A percentile compares a stretch with the other conserved stretches of the same genome.
Conservation (phyloP, 2,888 invertebrate species). For the Eueremaeus valkanovi region DNA sequence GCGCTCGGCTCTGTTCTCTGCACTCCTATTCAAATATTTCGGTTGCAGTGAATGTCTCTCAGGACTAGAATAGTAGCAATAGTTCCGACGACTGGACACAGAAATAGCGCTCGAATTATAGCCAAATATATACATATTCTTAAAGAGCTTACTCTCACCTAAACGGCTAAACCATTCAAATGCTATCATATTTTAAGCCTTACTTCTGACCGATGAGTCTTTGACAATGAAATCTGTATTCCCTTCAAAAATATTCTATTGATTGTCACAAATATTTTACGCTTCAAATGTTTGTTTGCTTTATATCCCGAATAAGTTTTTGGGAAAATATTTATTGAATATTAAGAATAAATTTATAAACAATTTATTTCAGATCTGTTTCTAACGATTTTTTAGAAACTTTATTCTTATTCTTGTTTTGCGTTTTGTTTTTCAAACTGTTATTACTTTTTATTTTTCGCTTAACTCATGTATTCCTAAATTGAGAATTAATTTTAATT, state of each 20-base stretch:
- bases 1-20: background rate
- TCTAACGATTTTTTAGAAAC: too few species aligned
- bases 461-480: background rate
- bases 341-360: background rate
- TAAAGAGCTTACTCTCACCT: constrained; percentile 19
- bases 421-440: too few species aligned
- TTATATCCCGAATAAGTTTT: background rate
- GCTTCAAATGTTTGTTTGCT: constrained; percentile 4
- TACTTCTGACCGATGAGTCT: constrained; percentile 8
- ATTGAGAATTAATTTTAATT: background rate
- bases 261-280: background rate
- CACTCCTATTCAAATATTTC: constrained; percentile 23
- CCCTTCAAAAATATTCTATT: constrained; percentile 2
- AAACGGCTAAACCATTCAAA: too few species aligned
- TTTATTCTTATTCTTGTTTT: too few species aligned
- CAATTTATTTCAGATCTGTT: background rate
- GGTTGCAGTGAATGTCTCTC: background rate
- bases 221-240: background rate
- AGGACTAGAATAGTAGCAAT: background rate
- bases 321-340: background rate
- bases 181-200: background rate
- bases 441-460: background rate
- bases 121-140: background rate
- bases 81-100: background rate
- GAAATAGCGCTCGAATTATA: background rate